Evolutionary conservation across 1,140 invertebrate genomes (phyloP).

Genomic region (Episyrphus balteatus): DNA sequence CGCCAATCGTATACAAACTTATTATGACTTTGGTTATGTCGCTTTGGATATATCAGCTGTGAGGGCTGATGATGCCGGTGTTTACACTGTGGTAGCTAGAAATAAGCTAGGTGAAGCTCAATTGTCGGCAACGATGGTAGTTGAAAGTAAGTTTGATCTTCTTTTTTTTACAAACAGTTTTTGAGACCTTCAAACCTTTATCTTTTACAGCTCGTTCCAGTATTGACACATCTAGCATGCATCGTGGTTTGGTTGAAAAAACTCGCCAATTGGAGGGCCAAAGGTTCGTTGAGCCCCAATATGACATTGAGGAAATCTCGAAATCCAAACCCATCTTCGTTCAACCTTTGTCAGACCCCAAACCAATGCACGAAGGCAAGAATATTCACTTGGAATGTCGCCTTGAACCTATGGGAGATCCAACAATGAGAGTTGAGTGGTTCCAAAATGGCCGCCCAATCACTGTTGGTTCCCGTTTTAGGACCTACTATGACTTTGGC

Average conservation of each 20-base stretch:
- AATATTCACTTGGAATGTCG: conserved; percentile 85
- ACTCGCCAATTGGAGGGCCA: conserved; percentile 77
- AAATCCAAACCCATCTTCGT: conserved; percentile 87
- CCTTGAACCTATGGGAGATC: conserved; percentile 86
- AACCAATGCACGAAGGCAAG: conserved; percentile 77
- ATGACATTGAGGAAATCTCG: conserved; percentile 84
- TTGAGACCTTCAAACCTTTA: conserved; percentile 1
- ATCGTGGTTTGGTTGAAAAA: conserved; percentile 71
- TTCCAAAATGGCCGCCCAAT: conserved; percentile 82
- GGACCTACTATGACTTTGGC: conserved; percentile 92
- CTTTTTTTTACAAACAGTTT: too few relatives aligned
- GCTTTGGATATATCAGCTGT: conserved; percentile 87
- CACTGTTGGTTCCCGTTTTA: conserved; percentile 80
- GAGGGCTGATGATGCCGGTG: conserved; percentile 70
- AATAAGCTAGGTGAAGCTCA: conserved; percentile 79
- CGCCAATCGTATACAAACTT: conserved; percentile 80
- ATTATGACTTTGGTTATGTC: conserved; percentile 92
- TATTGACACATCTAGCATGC: conserved; percentile 82
- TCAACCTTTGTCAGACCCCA: conserved; percentile 68
- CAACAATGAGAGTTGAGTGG: conserved; percentile 93
- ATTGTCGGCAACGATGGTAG: conserved; percentile 66
- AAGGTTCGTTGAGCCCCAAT: conserved; percentile 75
- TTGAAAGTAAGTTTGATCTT: conserved; percentile 62
- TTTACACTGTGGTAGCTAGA: conserved; percentile 79
- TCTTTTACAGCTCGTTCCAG: conserved; percentile 60